Percentiles rank a stretch among this genome's conserved stretches.
Evolutionary conservation across 1,140 invertebrate genomes (phyloP).

Genomic region (Drosophila truncata): DNA sequence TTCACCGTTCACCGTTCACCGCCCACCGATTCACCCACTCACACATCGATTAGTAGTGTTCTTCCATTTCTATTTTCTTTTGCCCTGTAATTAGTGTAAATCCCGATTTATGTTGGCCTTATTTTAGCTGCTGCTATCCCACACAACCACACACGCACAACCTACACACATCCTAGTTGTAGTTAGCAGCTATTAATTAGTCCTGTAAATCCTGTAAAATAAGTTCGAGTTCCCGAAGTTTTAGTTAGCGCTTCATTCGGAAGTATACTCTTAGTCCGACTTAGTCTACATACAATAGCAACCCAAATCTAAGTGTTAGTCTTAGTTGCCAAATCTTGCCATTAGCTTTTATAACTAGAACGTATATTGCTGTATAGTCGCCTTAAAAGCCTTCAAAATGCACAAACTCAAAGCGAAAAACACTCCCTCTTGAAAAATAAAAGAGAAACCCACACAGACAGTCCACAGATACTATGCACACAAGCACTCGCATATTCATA

Average conservation of each 20-base stretch:
- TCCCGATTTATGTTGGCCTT: slow-evolving; percentile 53
- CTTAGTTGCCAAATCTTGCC: slow-evolving; percentile 72
- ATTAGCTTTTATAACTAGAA: slow-evolving; percentile 55
- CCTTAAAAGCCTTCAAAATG: slow-evolving; percentile 50
- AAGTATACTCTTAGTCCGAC: slow-evolving; percentile 48
- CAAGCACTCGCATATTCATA: slow-evolving; percentile 58
- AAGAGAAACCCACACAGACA: slow-evolving; percentile 23
- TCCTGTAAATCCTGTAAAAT: slow-evolving; percentile 72
- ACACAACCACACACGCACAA: slow-evolving; percentile 30
- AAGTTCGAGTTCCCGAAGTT: slow-evolving; percentile 64
- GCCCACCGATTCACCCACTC: slow-evolving; percentile 24
- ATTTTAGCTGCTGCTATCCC: slow-evolving; percentile 72
- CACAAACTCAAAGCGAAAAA: slow-evolving; percentile 43
- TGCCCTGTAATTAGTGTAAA: slow-evolving; percentile 72
- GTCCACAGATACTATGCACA: slow-evolving; percentile 44
- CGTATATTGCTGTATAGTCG: slow-evolving; percentile 57
- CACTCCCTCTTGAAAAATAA: slow-evolving; percentile 6
- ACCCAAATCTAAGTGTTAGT: slow-evolving; percentile 64
- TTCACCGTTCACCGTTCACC: slow-evolving; percentile 10
- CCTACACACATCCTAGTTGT: slow-evolving; percentile 47
- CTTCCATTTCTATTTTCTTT: slow-evolving; percentile 32
- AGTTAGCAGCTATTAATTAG: slow-evolving; percentile 67
- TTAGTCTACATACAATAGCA: slow-evolving; percentile 64
- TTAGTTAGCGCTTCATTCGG: slow-evolving; percentile 73
- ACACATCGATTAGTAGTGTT: slow-evolving; percentile 62